Evolutionary conservation across 1,140 invertebrate species (phyloP), one percentile per base, ranked within the genome.

Genomic region (Lamellibrachia luymesi): DNA sequence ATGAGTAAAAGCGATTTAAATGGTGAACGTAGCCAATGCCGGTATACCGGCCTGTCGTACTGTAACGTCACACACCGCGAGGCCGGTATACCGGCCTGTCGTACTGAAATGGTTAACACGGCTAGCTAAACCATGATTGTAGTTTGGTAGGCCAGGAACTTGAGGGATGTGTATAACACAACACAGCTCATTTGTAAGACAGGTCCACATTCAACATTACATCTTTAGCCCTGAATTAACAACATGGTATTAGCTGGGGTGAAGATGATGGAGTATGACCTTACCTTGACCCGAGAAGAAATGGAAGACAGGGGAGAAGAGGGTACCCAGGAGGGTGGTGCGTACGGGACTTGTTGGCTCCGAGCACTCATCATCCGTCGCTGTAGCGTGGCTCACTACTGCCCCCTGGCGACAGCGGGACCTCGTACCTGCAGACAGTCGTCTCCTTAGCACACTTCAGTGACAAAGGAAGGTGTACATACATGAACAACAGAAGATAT

Each of bases 281-380:
- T 51, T 91, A 91, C 91, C 91, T 91, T 92, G 92, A 10, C 89
- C 51, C 10, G 52, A 92, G 52, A 93, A 93, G 56, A 90, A 93
- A 51, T 93, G 93, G 92, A 93, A 93, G 4, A 93, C 93, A 51
- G 93, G 93, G 4, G 92, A 92, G 92, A 93, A 93, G 80, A 93
- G 80, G n/a, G 92, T 90, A 4, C 93, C 93, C 4, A 93, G 93
- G 13, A 93, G 92, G 25, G 93, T 93, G 25, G 80, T 56, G 22
- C 92, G 91, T 2, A 89, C 50, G 10, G 91, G 93, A 27, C 51
- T 56, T 7, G 91, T 51, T 27, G 93, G 51, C 1, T 92, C 90
- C 8, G 93, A 51, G 50, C 90, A 91, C 10, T 91, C 90, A 25
- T 91, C 90, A 27, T 50, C 90, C 38, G n/a, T 91, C 38, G 90